phyloP scores from a whole-genome alignment of 2,797 vertebrate genomes.

The Poecilia gillii region DNA sequence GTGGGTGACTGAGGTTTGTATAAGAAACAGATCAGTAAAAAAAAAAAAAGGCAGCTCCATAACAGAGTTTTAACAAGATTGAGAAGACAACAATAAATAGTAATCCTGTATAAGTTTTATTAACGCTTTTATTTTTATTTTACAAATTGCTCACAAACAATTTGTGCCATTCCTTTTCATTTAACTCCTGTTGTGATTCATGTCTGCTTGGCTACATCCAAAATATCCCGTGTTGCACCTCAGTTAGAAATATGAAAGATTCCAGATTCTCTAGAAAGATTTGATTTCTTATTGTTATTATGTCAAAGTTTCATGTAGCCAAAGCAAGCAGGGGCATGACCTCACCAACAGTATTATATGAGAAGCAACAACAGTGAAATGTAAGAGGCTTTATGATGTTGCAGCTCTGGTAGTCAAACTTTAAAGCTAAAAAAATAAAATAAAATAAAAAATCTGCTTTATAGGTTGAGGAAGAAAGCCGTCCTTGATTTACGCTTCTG shows the following conservation, averaged over 20 bases:
- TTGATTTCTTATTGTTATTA: slow-evolving; percentile 3
- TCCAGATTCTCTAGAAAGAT: neutral
- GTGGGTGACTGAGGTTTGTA: slow-evolving; percentile 13
- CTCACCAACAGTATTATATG: neutral
- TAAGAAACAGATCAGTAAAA: slow-evolving; percentile 42
- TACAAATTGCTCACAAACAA: neutral
- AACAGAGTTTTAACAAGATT: neutral
- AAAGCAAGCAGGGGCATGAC: neutral
- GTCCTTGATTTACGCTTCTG: slow-evolving; percentile 7
- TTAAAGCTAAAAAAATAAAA: slow-evolving; percentile 1
- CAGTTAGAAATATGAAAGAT: neutral
- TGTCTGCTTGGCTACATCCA: neutral
- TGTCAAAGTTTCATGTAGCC: slow-evolving; percentile 11
- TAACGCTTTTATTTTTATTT: neutral
- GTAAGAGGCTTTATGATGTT: slow-evolving; percentile 6
- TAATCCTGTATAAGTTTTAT: neutral
- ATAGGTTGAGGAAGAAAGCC: neutral
- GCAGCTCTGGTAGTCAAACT: neutral
- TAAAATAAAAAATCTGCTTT: neutral
- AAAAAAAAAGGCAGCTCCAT: neutral
- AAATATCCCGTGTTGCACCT: neutral
- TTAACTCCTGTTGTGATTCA: neutral
- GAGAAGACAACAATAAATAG: neutral
- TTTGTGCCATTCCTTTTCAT: neutral
- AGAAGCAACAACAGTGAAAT: neutral